Conservation (phyloP, 2,888 invertebrate genomes). For the Patella pellucida region DNA sequence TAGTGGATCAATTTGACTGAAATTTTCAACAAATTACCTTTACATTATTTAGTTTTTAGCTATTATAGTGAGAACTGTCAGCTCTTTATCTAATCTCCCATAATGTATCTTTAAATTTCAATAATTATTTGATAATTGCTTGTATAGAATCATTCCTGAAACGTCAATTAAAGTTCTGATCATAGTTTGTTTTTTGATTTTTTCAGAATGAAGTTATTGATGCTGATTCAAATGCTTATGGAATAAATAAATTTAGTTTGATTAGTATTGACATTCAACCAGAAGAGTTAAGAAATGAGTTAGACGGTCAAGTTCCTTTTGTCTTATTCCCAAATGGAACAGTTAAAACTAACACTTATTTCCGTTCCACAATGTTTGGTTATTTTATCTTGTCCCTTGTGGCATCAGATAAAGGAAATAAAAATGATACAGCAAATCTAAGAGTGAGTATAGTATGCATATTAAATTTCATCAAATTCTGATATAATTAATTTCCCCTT, state of each 20-base stretch:
- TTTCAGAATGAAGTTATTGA: constrained; percentile 77
- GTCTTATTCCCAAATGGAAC: constrained; percentile 58
- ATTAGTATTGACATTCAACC: constrained; percentile 40
- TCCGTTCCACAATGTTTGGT: constrained; percentile 96
- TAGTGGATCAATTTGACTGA: too few species aligned
- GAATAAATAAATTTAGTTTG: constrained; percentile 42
- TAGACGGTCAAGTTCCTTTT: constrained; percentile 48
- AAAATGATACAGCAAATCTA: constrained; percentile 44
- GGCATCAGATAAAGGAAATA: constrained; percentile 37
- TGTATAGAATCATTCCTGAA: too few species aligned
- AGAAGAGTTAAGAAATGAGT: constrained; percentile 31
- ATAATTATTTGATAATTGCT: too few species aligned
- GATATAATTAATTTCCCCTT: too few species aligned
- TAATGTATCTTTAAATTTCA: too few species aligned
- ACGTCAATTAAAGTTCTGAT: neutral
- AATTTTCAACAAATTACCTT: too few species aligned
- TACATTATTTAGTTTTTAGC: too few species aligned
- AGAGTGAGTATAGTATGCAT: constrained; percentile 27
- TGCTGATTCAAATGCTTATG: constrained; percentile 79
- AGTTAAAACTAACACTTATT: constrained; percentile 91
- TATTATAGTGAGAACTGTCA: too few species aligned
- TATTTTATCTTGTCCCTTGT: constrained; percentile 78
- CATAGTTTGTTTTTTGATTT: neutral
- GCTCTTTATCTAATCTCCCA: too few species aligned
- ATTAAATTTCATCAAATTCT: too few species aligned